Evolutionary conservation across 2,888 invertebrate species (phyloP).

Genomic region (Sminthurinus aureus): DNA sequence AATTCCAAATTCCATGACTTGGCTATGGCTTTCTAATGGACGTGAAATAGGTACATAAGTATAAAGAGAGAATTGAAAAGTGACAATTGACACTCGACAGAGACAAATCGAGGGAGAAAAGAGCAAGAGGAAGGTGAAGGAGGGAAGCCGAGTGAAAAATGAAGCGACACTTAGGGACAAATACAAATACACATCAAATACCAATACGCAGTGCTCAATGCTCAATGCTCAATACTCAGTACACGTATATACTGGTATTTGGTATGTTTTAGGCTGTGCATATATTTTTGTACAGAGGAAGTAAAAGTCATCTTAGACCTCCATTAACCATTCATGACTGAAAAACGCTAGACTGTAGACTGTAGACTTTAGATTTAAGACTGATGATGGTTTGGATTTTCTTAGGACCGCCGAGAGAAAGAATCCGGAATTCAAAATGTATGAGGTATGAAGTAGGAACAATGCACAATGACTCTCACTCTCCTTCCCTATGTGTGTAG

Average conservation of each 20-base stretch:
- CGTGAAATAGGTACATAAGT: too few relatives aligned
- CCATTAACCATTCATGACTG: background rate
- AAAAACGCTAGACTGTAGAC: too few relatives aligned
- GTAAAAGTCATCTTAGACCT: constrained; percentile 24
- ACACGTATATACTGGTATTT: background rate
- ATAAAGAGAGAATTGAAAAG: background rate
- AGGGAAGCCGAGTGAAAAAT: background rate
- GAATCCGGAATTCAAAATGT: background rate
- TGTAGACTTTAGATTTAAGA: constrained; percentile 3
- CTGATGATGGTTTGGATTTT: constrained; percentile 24
- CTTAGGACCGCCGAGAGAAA: background rate
- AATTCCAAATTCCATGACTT: too few relatives aligned
- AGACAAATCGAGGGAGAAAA: background rate
- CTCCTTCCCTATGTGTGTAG: too few relatives aligned
- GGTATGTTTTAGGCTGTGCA: background rate
- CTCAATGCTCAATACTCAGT: too few relatives aligned
- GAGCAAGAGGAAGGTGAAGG: background rate
- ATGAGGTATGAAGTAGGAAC: too few relatives aligned
- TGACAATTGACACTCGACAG: background rate
- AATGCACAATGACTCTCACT: constrained; percentile 7
- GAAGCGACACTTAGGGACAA: background rate
- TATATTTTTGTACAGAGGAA: background rate
- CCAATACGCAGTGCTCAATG: too few relatives aligned
- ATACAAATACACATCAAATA: background rate
- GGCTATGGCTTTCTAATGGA: too few relatives aligned